Conservation (phyloP, 2,888 invertebrate genomes). For the Athetis lepigone region DNA sequence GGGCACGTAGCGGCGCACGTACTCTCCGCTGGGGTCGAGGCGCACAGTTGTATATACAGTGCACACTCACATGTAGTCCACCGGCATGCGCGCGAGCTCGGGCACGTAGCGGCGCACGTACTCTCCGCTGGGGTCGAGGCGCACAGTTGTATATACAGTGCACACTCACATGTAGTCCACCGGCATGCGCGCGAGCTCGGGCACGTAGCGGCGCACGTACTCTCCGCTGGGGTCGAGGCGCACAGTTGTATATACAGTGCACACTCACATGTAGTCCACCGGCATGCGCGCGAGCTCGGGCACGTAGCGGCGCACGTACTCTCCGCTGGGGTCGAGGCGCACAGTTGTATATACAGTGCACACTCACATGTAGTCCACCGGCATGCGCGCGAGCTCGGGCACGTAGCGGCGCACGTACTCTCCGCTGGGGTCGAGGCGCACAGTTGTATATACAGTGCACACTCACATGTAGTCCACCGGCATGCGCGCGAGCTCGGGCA, state of each 20-base stretch:
- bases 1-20: constrained; percentile 93
- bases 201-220: constrained; percentile 93
- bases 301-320: too few relatives aligned
- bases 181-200: constrained; percentile 91
- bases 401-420: constrained; percentile 93
- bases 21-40: constrained; percentile 93
- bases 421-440: constrained; percentile 93
- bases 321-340: constrained; percentile 92
- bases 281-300: constrained; percentile 92
- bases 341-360: too few relatives aligned
- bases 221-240: constrained; percentile 92
- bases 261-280: constrained; percentile 90
- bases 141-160: constrained; percentile 72
- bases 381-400: constrained; percentile 91
- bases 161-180: constrained; percentile 90
- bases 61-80: constrained; percentile 89
- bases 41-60: constrained; percentile 80
- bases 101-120: constrained; percentile 94
- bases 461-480: constrained; percentile 91
- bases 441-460: constrained; percentile 66
- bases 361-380: constrained; percentile 91
- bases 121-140: constrained; percentile 92
- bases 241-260: constrained; percentile 68
- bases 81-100: constrained; percentile 91
- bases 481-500: constrained; percentile 91